These are phyloP conservation scores for Salvelinus sp. DNA, from an alignment of 2,113 vertebrate species.

Conservation along the genomic window DNA sequence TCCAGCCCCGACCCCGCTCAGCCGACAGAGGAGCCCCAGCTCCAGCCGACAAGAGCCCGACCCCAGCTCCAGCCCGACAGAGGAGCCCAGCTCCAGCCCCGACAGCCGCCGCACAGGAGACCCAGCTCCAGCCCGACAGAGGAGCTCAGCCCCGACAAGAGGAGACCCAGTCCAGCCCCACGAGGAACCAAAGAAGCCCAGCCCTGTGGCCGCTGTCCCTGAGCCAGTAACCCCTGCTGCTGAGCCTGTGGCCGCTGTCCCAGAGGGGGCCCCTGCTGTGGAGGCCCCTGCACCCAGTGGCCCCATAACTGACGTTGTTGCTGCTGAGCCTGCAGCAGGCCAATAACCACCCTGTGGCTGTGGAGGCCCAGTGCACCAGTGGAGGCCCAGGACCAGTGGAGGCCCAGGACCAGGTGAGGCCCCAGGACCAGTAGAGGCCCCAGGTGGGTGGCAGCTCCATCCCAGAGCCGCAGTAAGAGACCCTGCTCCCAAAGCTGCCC, in stretches of 20 bases:
- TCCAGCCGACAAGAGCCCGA: constrained; percentile 37
- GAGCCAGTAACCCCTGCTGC: not conserved
- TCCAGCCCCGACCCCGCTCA: no score
- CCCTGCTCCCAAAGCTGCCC: not conserved
- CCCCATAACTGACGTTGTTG: not conserved
- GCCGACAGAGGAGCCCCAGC: no score
- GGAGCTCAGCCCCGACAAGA: no score
- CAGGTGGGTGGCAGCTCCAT: not conserved
- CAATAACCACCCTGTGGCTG: not conserved
- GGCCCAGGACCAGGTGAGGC: not conserved
- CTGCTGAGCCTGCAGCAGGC: not conserved
- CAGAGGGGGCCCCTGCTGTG: not conserved
- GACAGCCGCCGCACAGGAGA: no score
- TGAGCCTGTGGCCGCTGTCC: not conserved
- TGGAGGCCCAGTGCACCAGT: not conserved
- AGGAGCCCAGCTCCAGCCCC: constrained; percentile 24
- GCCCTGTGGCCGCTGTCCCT: not conserved
- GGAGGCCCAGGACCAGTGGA: not conserved
- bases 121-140: no score
- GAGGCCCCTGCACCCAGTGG: not conserved
- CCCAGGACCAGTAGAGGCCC: not conserved
- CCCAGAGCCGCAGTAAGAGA: not conserved
- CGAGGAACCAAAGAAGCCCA: constrained; percentile 7
- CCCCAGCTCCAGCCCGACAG: constrained; percentile 31
- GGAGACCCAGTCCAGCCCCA: constrained; percentile 36